Evolutionary conservation across 2,113 vertebrate genomes (phyloP), one percentile per base, ranked within the genome.

Genomic region (Acrocephalus arundinaceus): DNA sequence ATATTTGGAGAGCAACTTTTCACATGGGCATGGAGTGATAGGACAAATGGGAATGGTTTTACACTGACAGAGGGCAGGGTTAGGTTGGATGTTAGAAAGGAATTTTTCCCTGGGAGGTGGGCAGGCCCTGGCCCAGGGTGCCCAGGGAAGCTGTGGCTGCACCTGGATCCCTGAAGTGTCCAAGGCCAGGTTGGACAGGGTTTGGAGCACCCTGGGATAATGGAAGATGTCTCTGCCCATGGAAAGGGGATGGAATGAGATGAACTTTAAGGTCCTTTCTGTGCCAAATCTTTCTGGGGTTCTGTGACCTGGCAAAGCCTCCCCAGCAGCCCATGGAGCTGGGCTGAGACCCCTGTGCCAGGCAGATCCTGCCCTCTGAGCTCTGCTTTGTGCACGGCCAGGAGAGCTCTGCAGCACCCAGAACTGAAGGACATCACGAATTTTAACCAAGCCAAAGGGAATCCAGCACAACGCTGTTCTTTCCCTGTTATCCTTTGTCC

Each of bases 101-200:
- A 63, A 23, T 71, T 76, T 0, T 3, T 43, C 0, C 4, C 21
- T 41, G 13, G 0, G 37, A 73, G 18, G 41, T 31, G 41, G 10
- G 0, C 0, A 55, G 55, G n/a, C 6, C 9, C 77, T 54, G 70
- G 59, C 86, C 37, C 22, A 67, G 57, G 51, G 13, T 46, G 9
- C n/a, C 14, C n/a, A 83, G 25, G 63, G 48, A 0, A 49, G 48
- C 71, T 62, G 71, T 11, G 78, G n/a, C 39, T 68, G 70, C 9
- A 20, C 33, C 78, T 71, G 57, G 24, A 83, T 35, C n/a, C 48
- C 49, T 84, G 43, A 0, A 57, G 20, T 63, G 72, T 0, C 18
- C 49, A 31, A 37, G 12, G 10, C 15, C 21, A 28, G 30, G 24
- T 0, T 45, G 31, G 59, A 51, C 0, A 0, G 16, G 17, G 20